These are phyloP conservation scores for Drosophila neonasuta DNA, from an alignment of 2,888 invertebrate genomes.

Conservation along the genomic window DNA sequence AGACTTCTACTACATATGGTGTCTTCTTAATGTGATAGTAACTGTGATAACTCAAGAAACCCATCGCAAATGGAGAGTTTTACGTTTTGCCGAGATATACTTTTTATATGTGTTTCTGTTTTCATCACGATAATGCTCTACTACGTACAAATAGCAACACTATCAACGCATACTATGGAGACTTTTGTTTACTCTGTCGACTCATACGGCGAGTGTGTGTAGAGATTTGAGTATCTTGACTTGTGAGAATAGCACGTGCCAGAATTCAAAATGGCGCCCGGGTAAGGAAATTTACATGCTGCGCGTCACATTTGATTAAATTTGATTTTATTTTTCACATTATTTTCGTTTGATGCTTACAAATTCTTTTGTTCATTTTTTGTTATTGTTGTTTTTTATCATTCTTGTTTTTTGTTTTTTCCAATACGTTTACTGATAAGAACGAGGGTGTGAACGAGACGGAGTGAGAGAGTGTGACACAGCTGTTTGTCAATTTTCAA, in stretches of 20 bases:
- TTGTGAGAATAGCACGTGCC: slow-evolving; percentile 45
- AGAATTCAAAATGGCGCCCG: slow-evolving; percentile 48
- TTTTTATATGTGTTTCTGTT: background rate
- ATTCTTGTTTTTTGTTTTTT: slow-evolving; percentile 20
- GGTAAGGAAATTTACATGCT: slow-evolving; percentile 26
- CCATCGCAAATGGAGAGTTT: background rate
- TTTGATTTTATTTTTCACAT: slow-evolving; percentile 31
- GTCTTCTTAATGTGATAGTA: background rate
- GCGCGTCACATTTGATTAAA: slow-evolving; percentile 34
- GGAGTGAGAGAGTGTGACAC: slow-evolving; percentile 32
- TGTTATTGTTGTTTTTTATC: slow-evolving; percentile 21
- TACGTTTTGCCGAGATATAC: background rate
- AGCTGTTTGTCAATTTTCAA: slow-evolving; percentile 72
- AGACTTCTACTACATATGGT: background rate
- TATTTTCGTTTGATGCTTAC: slow-evolving; percentile 21
- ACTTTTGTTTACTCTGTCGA: slow-evolving; percentile 4
- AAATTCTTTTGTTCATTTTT: slow-evolving; percentile 21
- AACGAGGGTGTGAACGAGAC: slow-evolving; percentile 7
- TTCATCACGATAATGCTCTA: background rate
- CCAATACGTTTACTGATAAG: slow-evolving; percentile 27
- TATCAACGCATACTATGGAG: slow-evolving; percentile 23
- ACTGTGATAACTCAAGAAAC: background rate
- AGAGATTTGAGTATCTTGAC: slow-evolving; percentile 13
- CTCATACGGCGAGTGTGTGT: slow-evolving; percentile 20
- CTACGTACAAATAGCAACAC: background rate